Conservation (phyloP, 1,140 invertebrate genomes). For the Atta cephalotes region DNA sequence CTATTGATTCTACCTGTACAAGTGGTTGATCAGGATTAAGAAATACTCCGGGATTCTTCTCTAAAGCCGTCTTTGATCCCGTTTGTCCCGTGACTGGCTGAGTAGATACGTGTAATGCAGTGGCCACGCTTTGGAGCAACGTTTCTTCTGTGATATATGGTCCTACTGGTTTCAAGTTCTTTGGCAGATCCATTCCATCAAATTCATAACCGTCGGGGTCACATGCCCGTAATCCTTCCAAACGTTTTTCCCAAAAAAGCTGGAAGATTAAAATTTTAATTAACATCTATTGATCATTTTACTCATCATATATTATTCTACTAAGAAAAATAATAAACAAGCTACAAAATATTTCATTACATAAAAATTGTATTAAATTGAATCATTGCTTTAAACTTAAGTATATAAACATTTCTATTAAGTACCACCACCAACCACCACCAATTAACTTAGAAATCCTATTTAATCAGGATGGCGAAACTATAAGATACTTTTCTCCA, state of each 20-base stretch:
- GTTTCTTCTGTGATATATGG: slow-evolving; percentile 97
- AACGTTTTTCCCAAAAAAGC: slow-evolving; percentile 98
- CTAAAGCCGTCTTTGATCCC: slow-evolving; percentile 92
- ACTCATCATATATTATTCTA: not conserved
- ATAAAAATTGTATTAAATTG: slow-evolving; percentile 22
- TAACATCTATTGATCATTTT: not conserved
- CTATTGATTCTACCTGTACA: slow-evolving; percentile 89
- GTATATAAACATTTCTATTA: not conserved
- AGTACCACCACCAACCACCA: slow-evolving; percentile 6
- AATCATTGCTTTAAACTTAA: not conserved
- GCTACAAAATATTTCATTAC: not conserved
- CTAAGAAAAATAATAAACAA: slow-evolving; percentile 2
- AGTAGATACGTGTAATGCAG: slow-evolving; percentile 93
- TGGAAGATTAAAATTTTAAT: slow-evolving; percentile 80
- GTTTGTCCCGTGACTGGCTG: slow-evolving; percentile 96
- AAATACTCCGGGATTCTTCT: slow-evolving; percentile 97
- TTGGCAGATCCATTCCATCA: slow-evolving; percentile 93
- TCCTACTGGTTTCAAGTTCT: slow-evolving; percentile 95
- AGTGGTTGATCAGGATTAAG: slow-evolving; percentile 98
- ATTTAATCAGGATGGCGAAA: not conserved
- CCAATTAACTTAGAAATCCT: slow-evolving; percentile 21
- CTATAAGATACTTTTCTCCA: slow-evolving; percentile 2
- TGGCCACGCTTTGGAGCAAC: slow-evolving; percentile 95
- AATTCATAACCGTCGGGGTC: slow-evolving; percentile 94
- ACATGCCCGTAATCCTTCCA: slow-evolving; percentile 96